Base-by-base conservation (phyloP, 2,888 invertebrate species). In the Nectonema munidae region DNA sequence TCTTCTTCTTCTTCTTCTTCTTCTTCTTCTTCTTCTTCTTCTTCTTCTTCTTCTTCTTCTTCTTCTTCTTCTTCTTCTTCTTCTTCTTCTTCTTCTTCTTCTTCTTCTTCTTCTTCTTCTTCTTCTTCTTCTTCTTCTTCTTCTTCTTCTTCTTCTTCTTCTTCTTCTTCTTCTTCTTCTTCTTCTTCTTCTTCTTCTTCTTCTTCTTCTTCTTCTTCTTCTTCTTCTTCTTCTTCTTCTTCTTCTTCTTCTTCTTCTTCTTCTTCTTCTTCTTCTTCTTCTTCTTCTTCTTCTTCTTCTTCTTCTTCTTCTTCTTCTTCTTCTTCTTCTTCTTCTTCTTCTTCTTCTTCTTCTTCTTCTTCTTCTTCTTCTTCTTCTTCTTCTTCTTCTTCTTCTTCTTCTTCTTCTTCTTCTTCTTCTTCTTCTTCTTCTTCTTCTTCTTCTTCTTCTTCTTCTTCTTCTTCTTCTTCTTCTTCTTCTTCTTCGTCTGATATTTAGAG, bases 1-100 rank as follows among this genome's bases (percentile, higher is more conserved):
- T 25, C 25, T 25, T 25, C 25, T 25, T 25, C 25, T 25, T 25
- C 25, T 25, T 25, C 25, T 25, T 25, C 25, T 25, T 25, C 25
- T 25, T 25, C 25, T 25, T 25, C 25, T 25, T 25, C 25, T 25
- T 25, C 25, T 25, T 25, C 25, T 25, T 25, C 25, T 25, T 25
- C 25, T 25, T 25, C 25, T 25, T 25, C 25, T 25, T 25, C 25
- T 25, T 25, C 25, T 25, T 25, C 25, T 25, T 25, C 25, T 25
- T 25, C 25, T 25, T 25, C 25, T 25, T 25, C 25, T 25, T 25
- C 25, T 25, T 25, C 25, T 25, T 25, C 25, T 25, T 25, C 25
- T 25, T 25, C 25, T 25, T 25, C 25, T 25, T 25, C 25, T 25
- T 25, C 25, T 25, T 25, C 25, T 25, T 25, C 25, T 25, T 25